Evolutionary conservation across 2,888 invertebrate species (phyloP), one percentile per base, ranked within the genome.

Genomic region (Papilio gigon): DNA sequence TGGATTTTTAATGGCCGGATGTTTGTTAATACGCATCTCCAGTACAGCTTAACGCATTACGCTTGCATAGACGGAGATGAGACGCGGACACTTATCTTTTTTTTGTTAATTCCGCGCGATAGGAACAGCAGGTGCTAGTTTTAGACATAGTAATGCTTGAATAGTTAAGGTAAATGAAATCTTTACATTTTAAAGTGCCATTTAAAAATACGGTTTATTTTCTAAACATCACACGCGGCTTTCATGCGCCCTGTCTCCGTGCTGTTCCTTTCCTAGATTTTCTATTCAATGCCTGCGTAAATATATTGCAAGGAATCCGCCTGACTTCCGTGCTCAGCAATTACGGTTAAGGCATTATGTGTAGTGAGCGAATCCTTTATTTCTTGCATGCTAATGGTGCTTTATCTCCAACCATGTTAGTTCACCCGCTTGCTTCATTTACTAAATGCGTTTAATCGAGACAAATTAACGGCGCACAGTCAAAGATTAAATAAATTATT

Each of bases 241-340:
- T 59, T 22, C 1, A 27, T 4, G 17, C 25, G 4, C 14, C 17
- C 11, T 22, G 44, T 9, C 33, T 44, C 1, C 53, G 30, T 65
- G 47, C 50, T 75, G 59, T 63, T 66, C 70, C 71, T 74, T 72
- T 73, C 71, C 73, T 64, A 70, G 69, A 65, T 74, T 70, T 68
- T 70, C 74, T 72, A 71, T 75, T 71, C 72, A 69, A 61, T 53
- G 60, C 61, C 53, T 53, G 17, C 25, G 30, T 60, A 22, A 65
- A 65, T 68, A 59, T 68, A 60, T 60, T 53, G 17, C 50, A 30
- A 59, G 60, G 50, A 59, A 50, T 60, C 50, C 61, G 5, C 37
- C n/a, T 50, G 40, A 60, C 60, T 69, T 69, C 68, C 65, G 64
- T 60, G 47, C 4, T 64, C 68, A n/a, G 44, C 58, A 69, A 69